Percentiles rank a stretch among this genome's conserved stretches.
phyloP scores from a whole-genome alignment of 1,140 invertebrate species.

The Cephus cinctus region DNA sequence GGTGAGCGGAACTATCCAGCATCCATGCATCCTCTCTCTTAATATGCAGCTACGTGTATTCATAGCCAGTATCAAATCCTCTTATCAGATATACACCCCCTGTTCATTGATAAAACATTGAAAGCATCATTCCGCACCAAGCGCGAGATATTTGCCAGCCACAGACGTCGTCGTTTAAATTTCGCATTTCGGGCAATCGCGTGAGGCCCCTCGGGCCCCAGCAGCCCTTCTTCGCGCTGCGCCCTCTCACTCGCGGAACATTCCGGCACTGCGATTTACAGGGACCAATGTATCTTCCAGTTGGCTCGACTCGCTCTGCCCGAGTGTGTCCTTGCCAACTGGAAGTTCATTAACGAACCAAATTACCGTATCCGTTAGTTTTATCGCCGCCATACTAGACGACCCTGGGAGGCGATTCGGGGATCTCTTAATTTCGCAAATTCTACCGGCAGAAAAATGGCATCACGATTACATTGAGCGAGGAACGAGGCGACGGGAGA shows the following conservation, averaged over 20 bases:
- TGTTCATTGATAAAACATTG: constrained; percentile 44
- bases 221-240: constrained; percentile 14
- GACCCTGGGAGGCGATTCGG: too few relatives aligned
- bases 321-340: constrained; percentile 31
- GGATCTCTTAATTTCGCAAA: too few relatives aligned
- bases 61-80: too few relatives aligned
- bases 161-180: constrained; percentile 24
- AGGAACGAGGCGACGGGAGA: too few relatives aligned
- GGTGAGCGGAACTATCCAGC: too few relatives aligned
- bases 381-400: constrained; percentile 24
- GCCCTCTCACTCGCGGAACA: not conserved
- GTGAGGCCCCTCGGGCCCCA: constrained; percentile 27
- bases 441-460: too few relatives aligned
- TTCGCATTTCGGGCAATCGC: constrained; percentile 30
- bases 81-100: too few relatives aligned
- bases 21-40: too few relatives aligned
- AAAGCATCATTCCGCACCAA: constrained; percentile 26
- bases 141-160: too few relatives aligned
- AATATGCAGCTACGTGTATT: constrained; percentile 15
- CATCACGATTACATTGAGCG: too few relatives aligned
- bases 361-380: constrained; percentile 44
- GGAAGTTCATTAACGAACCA: constrained; percentile 40
- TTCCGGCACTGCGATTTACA: constrained; percentile 17
- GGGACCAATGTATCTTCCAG: constrained; percentile 16
- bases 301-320: constrained; percentile 14